These are phyloP conservation scores for Pseudolycoriella hygida DNA, from an alignment of 2,888 invertebrate genomes.

Conservation along the genomic window DNA sequence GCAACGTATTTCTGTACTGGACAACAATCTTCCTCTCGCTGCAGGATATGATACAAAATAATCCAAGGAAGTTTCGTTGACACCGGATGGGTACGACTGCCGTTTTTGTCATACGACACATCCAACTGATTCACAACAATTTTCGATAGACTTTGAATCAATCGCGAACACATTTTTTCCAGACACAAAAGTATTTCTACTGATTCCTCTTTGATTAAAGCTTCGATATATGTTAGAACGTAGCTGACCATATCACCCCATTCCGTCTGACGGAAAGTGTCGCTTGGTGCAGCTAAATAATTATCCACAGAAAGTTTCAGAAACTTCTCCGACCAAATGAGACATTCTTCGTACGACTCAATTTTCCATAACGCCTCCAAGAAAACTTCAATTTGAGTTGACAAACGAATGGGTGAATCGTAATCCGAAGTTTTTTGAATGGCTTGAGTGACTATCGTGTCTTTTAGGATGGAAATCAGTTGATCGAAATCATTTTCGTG, in stretches of 20 bases:
- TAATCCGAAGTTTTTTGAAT: slow-evolving; percentile 13
- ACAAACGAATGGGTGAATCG: slow-evolving; percentile 14
- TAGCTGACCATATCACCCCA: slow-evolving; percentile 31
- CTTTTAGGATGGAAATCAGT: slow-evolving; percentile 45
- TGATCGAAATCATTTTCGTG: slow-evolving; percentile 44
- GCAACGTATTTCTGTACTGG: background rate
- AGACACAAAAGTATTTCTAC: slow-evolving; percentile 30
- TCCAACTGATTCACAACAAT: slow-evolving; percentile 67
- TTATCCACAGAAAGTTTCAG: slow-evolving; percentile 54
- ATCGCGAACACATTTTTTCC: slow-evolving; percentile 40
- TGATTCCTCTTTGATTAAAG: slow-evolving; percentile 35
- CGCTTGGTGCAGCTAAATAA: slow-evolving; percentile 32
- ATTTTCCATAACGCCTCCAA: slow-evolving; percentile 48
- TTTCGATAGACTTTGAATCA: slow-evolving; percentile 56
- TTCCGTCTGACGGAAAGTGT: slow-evolving; percentile 22
- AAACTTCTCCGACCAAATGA: slow-evolving; percentile 60
- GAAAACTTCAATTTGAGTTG: slow-evolving; percentile 29
- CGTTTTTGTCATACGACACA: slow-evolving; percentile 35
- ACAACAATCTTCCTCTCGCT: slow-evolving; percentile 17
- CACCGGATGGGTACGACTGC: slow-evolving; percentile 44
- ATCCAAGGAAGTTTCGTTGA: slow-evolving; percentile 67
- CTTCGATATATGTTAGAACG: slow-evolving; percentile 29
- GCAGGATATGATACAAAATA: slow-evolving; percentile 59
- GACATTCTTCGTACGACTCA: slow-evolving; percentile 42
- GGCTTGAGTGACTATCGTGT: slow-evolving; percentile 23